Evolutionary conservation across 2,797 vertebrate species (phyloP).

Genomic region (Pyrocephalus nanus): DNA sequence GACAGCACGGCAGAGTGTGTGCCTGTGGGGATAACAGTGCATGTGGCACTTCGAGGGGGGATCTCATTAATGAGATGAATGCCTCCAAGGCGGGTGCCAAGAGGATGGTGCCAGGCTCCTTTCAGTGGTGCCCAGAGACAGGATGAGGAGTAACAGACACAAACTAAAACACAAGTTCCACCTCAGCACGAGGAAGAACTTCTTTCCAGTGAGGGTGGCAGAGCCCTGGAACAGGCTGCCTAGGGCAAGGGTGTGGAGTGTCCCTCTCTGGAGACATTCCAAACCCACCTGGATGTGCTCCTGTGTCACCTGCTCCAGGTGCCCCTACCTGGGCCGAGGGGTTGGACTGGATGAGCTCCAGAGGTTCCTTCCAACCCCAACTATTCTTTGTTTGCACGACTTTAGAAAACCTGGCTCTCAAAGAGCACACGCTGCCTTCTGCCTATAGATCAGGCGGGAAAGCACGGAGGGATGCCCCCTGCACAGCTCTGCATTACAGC

Average conservation of each 20-base stretch:
- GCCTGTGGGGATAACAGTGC: not conserved
- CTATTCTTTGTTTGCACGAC: no score
- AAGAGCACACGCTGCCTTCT: not conserved
- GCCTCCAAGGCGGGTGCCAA: not conserved
- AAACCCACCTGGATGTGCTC: not conserved
- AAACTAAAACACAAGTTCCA: not conserved
- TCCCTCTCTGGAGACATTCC: not conserved
- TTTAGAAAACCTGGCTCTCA: not conserved
- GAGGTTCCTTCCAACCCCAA: not conserved
- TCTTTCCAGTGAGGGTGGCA: not conserved
- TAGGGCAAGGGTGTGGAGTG: not conserved
- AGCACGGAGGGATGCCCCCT: not conserved
- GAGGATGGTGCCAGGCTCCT: not conserved
- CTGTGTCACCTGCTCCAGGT: not conserved
- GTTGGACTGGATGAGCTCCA: not conserved
- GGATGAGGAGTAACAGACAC: not conserved
- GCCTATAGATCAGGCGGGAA: rapidly evolving
- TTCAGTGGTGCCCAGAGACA: not conserved
- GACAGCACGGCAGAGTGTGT: rapidly evolving
- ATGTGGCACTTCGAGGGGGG: not conserved
- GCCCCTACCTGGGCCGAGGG: not conserved
- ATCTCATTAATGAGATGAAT: not conserved
- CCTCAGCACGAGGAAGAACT: not conserved
- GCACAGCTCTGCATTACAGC: not conserved
- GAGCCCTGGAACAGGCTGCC: not conserved